Percentiles rank a stretch among this genome's conserved stretches.
phyloP scores from a whole-genome alignment of 2,797 vertebrate genomes.

The Chelmon rostratus region DNA sequence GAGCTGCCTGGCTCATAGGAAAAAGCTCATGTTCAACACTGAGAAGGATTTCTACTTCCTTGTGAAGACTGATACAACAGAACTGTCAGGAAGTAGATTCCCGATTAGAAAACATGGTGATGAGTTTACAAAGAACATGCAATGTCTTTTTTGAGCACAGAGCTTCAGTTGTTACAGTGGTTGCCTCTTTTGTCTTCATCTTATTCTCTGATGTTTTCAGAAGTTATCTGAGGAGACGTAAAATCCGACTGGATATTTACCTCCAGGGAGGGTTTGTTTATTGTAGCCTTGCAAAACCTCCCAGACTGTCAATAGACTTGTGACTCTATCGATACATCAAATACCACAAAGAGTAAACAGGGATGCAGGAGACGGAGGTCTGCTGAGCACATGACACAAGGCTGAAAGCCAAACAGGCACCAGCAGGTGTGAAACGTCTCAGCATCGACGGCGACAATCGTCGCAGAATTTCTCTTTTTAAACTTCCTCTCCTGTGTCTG shows the following conservation, averaged over 20 bases:
- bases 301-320: conserved; percentile 61
- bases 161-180: neutral
- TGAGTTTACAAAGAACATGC: neutral
- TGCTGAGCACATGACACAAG: neutral
- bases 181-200: neutral
- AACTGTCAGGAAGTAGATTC: neutral
- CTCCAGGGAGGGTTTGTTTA: conserved; percentile 69
- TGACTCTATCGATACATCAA: conserved; percentile 16
- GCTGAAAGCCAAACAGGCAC: neutral
- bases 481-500: neutral
- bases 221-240: conserved; percentile 27
- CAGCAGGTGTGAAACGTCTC: neutral
- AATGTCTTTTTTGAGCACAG: neutral
- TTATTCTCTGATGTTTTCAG: conserved; percentile 17
- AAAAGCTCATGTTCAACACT: too few species aligned
- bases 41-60: conserved; percentile 29
- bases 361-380: conserved; percentile 9
- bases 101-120: neutral
- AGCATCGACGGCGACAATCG: neutral
- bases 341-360: conserved; percentile 33
- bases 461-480: too few species aligned
- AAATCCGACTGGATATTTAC: conserved; percentile 48
- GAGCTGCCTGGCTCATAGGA: too few species aligned
- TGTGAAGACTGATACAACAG: neutral
- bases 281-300: conserved; percentile 40